Evolutionary conservation across 1,140 invertebrate species (phyloP), one percentile per base, ranked within the genome.

Genomic region (Drosophila orosa): DNA sequence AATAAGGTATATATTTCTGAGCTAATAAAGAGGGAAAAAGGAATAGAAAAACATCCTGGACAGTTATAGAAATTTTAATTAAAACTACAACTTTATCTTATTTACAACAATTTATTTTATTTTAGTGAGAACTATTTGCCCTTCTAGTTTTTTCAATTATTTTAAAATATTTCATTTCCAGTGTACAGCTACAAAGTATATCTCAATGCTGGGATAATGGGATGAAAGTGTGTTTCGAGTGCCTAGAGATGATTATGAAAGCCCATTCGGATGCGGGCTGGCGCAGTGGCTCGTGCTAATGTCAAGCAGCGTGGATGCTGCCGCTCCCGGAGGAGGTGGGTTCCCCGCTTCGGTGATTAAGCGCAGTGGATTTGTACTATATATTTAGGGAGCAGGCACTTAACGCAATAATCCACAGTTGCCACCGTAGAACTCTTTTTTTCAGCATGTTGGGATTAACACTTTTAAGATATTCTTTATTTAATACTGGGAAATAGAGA

Each of bases 281-380:
- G 22, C 45, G 37, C 29, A 55, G 58, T 37, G 54, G 62, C 77
- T 74, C 78, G 73, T 81, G 79, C 79, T 81, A 61, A 24, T 82
- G 68, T 83, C 74, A 83, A 79, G 37, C 80, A 45, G 65, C 65
- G 58, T 52, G 69, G 60, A 66, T 52, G 17, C 62, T 24, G 31
- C 17, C 37, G 17, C 31, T 37, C 12, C 39, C 45, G 33, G 60
- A 74, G 52, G 52, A 74, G 61, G 13, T 48, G 6, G 55, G 25
- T 40, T 31, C 25, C 25, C 60, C 15, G 17, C 27, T 37, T 35
- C 40, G 52, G 33, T 75, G 73, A 75, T 75, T 75, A 75, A 75
- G 73, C 75, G 73, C 54, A 40, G 13, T 52, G 61, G 72, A 75
- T 75, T 75, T 66, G 48, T 54, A 27, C 44, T 29, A 17, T 42